Evolutionary conservation across 1,140 invertebrate species (phyloP).

Genomic region (Trypoxylus dichotomus): DNA sequence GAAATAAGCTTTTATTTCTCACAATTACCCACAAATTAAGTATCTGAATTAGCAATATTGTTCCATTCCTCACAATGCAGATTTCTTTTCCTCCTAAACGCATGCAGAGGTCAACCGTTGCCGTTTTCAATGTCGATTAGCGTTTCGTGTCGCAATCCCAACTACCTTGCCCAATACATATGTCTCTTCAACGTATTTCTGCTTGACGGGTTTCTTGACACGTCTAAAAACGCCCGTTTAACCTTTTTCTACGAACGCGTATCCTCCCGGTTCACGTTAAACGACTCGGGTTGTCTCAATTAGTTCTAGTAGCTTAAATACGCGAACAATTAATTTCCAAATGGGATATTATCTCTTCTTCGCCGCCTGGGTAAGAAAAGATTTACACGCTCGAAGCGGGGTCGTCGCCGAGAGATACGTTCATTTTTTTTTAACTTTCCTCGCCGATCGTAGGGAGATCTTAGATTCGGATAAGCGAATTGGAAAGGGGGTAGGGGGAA

Average conservation of each 20-base stretch:
- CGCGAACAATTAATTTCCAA: not conserved
- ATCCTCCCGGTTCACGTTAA: not conserved
- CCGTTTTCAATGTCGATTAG: not conserved
- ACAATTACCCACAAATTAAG: no score
- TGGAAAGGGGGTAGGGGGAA: no score
- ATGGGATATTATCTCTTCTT: not conserved
- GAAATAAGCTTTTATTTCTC: no score
- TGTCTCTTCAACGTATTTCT: not conserved
- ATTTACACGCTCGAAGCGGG: no score
- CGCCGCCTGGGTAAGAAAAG: not conserved
- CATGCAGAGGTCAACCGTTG: no score
- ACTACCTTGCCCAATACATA: not conserved
- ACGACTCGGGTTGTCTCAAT: not conserved
- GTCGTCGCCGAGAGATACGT: no score
- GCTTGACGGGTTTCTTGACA: not conserved
- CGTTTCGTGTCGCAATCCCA: not conserved
- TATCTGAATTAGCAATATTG: no score
- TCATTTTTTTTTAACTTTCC: no score
- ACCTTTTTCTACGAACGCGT: not conserved
- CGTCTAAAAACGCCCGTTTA: not conserved
- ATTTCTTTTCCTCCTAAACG: no score
- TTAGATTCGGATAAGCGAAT: no score
- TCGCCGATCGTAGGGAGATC: no score
- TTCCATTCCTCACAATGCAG: no score
- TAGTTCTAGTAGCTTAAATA: not conserved